Conservation (phyloP, 2,797 vertebrate genomes). For the Falco peregrinus region DNA sequence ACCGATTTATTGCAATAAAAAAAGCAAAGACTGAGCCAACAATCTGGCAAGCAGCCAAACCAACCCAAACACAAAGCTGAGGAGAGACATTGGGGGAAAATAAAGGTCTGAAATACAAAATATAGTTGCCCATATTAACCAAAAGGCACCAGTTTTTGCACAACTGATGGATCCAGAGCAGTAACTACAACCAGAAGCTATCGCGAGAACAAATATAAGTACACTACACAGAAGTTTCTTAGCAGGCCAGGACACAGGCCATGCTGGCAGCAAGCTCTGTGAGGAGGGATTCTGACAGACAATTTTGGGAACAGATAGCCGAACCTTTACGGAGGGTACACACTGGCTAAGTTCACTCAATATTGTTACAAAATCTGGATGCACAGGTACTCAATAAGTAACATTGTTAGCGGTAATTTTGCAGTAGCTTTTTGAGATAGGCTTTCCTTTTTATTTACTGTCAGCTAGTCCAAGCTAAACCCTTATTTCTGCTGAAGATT, state of each 20-base stretch:
- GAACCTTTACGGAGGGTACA: background rate
- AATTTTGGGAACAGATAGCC: background rate
- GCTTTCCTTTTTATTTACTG: background rate
- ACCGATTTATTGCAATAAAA: background rate
- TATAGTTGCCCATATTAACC: background rate
- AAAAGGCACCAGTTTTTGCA: background rate
- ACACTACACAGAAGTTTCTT: background rate
- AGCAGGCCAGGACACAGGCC: rapidly evolving
- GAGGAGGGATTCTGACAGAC: background rate
- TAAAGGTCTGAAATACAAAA: background rate
- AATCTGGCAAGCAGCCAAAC: background rate
- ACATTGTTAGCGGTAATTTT: background rate
- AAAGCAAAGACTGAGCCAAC: background rate
- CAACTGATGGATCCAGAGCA: rapidly evolving
- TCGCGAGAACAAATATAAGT: rapidly evolving
- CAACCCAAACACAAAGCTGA: background rate
- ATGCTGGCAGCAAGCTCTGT: rapidly evolving
- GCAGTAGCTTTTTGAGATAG: background rate
- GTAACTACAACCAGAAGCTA: background rate
- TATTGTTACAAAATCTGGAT: background rate
- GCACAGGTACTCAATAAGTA: background rate
- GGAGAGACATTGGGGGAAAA: background rate
- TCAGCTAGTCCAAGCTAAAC: background rate
- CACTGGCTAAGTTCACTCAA: rapidly evolving
- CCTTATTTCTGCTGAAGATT: background rate